Evolutionary conservation across 2,113 vertebrate genomes (phyloP).

Genomic region (Cathartes aura): DNA sequence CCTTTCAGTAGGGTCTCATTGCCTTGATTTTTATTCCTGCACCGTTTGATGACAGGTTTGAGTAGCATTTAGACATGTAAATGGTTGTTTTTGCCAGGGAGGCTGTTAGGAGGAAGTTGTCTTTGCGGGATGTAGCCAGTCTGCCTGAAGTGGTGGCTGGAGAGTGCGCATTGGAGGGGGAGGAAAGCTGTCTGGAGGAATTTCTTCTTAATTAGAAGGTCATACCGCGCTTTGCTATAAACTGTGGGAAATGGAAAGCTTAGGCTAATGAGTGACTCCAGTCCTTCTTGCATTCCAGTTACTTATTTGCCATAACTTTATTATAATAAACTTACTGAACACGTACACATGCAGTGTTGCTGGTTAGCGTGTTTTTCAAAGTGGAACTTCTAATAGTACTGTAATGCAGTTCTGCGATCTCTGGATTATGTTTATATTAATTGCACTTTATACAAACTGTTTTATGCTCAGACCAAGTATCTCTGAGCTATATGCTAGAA

Average conservation of each 20-base stretch:
- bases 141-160: conserved; percentile 12
- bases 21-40: background rate
- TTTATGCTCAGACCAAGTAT: background rate
- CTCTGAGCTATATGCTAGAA: background rate
- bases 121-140: background rate
- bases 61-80: background rate
- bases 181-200: background rate
- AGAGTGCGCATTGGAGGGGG: accelerated
- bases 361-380: background rate
- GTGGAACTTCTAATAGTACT: background rate
- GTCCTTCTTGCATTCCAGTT: background rate
- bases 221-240: background rate
- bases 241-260: background rate
- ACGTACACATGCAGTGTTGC: background rate
- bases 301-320: background rate
- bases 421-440: background rate
- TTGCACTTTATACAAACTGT: background rate
- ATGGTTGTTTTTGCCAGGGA: background rate
- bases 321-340: background rate
- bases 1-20: background rate
- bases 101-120: background rate
- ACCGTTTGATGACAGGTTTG: background rate
- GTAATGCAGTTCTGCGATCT: background rate
- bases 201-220: conserved; percentile 32
- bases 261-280: background rate